Evolutionary conservation across 1,140 invertebrate species (phyloP).

Genomic region (Drosophila funebris): DNA sequence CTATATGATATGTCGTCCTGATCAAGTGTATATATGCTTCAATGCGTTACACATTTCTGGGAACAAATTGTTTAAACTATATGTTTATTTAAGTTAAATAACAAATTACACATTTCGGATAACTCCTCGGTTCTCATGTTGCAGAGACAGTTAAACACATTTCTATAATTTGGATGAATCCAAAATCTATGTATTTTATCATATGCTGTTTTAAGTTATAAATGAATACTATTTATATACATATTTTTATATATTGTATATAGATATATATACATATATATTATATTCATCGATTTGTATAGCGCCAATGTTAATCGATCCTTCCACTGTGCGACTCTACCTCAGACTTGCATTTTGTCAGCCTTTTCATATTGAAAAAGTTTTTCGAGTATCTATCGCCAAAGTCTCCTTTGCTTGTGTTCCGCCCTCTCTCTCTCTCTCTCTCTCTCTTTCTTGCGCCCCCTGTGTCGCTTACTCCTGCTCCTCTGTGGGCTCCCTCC

Average conservation of each 20-base stretch:
- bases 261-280: background rate
- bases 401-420: constrained; percentile 28
- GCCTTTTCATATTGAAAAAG: constrained; percentile 71
- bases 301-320: background rate
- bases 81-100: no score
- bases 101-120: no score
- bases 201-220: no score
- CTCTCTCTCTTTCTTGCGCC: background rate
- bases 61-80: no score
- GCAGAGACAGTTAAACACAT: no score
- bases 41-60: no score
- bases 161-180: no score
- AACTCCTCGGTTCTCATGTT: no score
- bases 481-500: background rate
- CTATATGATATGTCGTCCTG: no score
- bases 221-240: background rate
- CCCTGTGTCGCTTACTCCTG: background rate
- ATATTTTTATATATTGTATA: background rate
- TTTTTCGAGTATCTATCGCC: constrained; percentile 69
- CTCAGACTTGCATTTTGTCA: constrained; percentile 14
- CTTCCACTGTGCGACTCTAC: constrained; percentile 19
- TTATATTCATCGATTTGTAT: background rate
- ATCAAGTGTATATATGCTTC: no score
- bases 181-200: no score
- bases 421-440: background rate